Conservation (phyloP, 2,113 vertebrate genomes). For the Columbina picui region DNA sequence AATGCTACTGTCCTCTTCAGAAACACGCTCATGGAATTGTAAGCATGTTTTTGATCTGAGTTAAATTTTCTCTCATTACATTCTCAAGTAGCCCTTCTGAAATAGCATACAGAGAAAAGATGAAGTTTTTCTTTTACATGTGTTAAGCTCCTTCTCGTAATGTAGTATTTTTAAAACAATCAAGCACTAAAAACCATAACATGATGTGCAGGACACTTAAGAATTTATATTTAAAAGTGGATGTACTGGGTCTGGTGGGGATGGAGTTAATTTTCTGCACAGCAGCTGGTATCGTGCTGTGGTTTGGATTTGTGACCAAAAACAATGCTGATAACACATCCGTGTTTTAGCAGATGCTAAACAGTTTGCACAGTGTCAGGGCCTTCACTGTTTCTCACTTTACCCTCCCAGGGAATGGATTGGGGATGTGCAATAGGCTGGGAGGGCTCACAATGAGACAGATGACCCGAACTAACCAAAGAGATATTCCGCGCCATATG, state of each 20-base stretch:
- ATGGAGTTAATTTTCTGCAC: background rate
- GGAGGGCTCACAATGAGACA: accelerated
- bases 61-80: background rate
- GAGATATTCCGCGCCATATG: background rate
- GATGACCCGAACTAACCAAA: background rate
- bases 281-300: background rate
- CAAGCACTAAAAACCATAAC: background rate
- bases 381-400: background rate
- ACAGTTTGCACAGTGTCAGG: background rate
- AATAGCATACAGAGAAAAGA: background rate
- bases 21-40: background rate
- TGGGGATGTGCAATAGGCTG: background rate
- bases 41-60: background rate
- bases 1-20: background rate
- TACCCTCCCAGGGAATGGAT: background rate
- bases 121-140: background rate
- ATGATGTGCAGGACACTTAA: background rate
- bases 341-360: background rate
- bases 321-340: background rate
- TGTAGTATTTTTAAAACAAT: background rate
- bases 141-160: background rate
- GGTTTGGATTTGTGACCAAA: background rate
- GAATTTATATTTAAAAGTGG: background rate
- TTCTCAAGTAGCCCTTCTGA: background rate
- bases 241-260: background rate